Conservation (phyloP, 1,140 invertebrate species). For the Drosophila virilis region DNA sequence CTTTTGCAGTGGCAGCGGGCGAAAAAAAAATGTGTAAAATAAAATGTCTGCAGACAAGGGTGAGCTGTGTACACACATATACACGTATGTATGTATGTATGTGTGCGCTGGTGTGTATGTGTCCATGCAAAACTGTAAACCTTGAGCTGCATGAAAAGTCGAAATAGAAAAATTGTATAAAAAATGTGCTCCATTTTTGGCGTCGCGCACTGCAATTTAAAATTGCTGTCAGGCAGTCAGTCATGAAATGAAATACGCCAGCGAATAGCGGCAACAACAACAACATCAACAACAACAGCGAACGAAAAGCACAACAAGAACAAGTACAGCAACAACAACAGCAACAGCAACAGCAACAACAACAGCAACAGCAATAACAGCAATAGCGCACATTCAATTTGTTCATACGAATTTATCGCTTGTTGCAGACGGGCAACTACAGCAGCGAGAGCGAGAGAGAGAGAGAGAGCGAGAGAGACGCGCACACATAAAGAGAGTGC, state of each 20-base stretch:
- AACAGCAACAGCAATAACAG: conserved; percentile 16
- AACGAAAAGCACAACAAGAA: conserved; percentile 21
- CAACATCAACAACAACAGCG: conserved; percentile 13
- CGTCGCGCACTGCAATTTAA: conserved; percentile 69
- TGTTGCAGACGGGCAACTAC: conserved; percentile 46
- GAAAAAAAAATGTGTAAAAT: conserved; percentile 44
- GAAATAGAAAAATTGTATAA: conserved; percentile 51
- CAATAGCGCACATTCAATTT: conserved; percentile 65
- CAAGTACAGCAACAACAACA: conserved; percentile 17
- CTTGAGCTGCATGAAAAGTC: conserved; percentile 69
- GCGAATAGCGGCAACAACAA: conserved; percentile 29
- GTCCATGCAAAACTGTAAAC: conserved; percentile 53
- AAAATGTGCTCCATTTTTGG: conserved; percentile 76
- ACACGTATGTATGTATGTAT: conserved; percentile 33
- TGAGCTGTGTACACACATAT: conserved; percentile 8
- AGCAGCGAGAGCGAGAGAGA: conserved; percentile 1
- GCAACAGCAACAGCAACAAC: neutral
- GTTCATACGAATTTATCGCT: conserved; percentile 78
- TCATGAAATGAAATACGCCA: conserved; percentile 76
- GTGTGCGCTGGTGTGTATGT: conserved; percentile 29
- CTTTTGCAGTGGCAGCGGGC: conserved; percentile 28
- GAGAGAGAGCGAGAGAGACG: neutral
- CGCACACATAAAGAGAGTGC: neutral
- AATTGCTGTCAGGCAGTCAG: conserved; percentile 78
- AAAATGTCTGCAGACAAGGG: conserved; percentile 70